phyloP scores from a whole-genome alignment of 2,888 invertebrate species.

The Ornithoptera priamus region DNA sequence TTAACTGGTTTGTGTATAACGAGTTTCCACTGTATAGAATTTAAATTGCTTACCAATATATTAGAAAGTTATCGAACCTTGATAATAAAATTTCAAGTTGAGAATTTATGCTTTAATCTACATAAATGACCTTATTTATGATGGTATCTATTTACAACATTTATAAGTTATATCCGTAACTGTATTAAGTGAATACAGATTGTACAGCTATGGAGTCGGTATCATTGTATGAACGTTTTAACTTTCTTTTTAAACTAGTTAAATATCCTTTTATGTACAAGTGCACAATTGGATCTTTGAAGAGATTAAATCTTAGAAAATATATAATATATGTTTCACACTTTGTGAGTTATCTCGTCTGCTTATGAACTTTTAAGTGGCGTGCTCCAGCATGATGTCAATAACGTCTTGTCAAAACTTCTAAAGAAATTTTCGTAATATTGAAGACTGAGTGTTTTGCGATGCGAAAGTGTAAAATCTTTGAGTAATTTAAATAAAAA shows the following conservation, averaged over 20 bases:
- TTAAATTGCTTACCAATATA: too few species aligned
- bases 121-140: too few species aligned
- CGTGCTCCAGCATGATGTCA: conserved; percentile 1
- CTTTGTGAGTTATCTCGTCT: neutral
- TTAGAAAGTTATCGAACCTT: too few species aligned
- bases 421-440: conserved; percentile 9
- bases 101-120: too few species aligned
- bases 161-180: neutral
- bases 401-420: conserved; percentile 12
- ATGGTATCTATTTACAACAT: too few species aligned
- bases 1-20: too few species aligned
- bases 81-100: too few species aligned
- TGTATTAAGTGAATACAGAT: neutral
- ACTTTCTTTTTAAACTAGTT: neutral
- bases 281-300: neutral
- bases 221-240: neutral
- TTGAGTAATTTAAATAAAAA: neutral
- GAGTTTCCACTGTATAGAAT: too few species aligned
- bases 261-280: neutral
- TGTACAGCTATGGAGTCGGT: neutral
- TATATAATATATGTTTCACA: neutral
- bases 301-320: neutral
- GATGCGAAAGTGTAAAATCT: conserved; percentile 2
- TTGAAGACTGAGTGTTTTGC: neutral
- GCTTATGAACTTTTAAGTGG: conserved; percentile 7